Evolutionary conservation across 2,113 vertebrate species (phyloP).

Genomic region (Rattus rattus): DNA sequence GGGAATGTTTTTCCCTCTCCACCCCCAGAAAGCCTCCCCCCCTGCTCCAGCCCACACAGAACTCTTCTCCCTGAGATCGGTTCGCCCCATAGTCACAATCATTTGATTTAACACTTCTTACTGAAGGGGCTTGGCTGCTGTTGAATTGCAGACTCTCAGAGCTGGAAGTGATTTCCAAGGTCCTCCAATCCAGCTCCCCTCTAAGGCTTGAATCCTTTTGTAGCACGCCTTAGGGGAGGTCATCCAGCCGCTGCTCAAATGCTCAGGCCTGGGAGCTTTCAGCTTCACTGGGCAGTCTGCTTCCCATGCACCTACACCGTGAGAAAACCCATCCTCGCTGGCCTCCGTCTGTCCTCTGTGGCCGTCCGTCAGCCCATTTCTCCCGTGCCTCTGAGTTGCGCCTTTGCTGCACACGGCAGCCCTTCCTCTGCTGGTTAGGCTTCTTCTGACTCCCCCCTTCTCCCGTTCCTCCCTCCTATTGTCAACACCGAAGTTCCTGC

Average conservation of each 20-base stretch:
- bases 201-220: conserved; percentile 15
- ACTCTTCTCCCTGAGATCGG: conserved; percentile 69
- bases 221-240: background rate
- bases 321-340: conserved; percentile 40
- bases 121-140: conserved; percentile 61
- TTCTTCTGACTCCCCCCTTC: background rate
- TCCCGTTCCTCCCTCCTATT: conserved; percentile 41
- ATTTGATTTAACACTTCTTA: conserved; percentile 64
- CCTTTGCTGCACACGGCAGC: conserved; percentile 44
- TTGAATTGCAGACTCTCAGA: conserved; percentile 52
- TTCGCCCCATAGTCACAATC: conserved; percentile 67
- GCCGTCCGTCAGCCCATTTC: background rate
- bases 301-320: background rate
- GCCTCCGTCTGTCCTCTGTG: conserved; percentile 9
- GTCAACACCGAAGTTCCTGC: conserved; percentile 48
- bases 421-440: background rate
- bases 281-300: background rate
- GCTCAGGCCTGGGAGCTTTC: background rate
- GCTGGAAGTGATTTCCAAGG: conserved; percentile 56
- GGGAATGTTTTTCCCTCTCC: conserved; percentile 36
- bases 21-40: conserved; percentile 15
- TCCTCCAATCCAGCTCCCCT: background rate
- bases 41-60: conserved; percentile 70
- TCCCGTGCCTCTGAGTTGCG: conserved; percentile 13
- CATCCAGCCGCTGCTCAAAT: conserved; percentile 14